Evolutionary conservation across 2,888 invertebrate genomes (phyloP), one percentile per base, ranked within the genome.

Genomic region (Encarsia formosa): DNA sequence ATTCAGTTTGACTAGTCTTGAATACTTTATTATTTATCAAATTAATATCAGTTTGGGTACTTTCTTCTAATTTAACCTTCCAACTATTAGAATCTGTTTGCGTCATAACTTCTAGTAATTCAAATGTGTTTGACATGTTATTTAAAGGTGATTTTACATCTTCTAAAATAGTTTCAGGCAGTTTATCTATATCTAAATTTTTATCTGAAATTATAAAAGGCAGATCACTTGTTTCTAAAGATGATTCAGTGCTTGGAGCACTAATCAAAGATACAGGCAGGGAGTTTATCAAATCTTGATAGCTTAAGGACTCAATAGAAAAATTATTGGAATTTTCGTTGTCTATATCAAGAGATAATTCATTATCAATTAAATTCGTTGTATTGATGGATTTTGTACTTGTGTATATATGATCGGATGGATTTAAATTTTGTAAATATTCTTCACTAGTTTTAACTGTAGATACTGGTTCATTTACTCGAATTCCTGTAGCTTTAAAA

Each of bases 401-500:
- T 18, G 52, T 47, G 41, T 52, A 56, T 32, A 52, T 23, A 18
- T 52, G 52, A 39, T 53, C 47, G 22, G 49, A 26, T 47, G 43
- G 24, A 43, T 23, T 50, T 31, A 47, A 41, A 32, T 44, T 50
- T 48, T 47, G 44, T 40, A 48, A 32, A 48, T 53, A 56, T 11
- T 50, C 56, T 47, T 50, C 44, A 37, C 46, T 46, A 19, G 52
- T 31, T 47, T 52, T 52, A 9, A 56, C 18, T 34, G 52, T 26
- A 43, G 56, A 56, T 32, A 48, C 40, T 20, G 56, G 52, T 37
- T 56, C 52, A 24, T 53, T 53, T 42, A 56, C 53, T 18, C 52
- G 40, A 22, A 56, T 53, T 5, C 56, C 56, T 16, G 52, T 56
- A 31, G 56, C 56, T 53, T 56, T 56, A 24, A 50, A 56, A 50